phyloP scores from a whole-genome alignment of 2,113 vertebrate species.

The Sminthopsis crassicaudata region DNA sequence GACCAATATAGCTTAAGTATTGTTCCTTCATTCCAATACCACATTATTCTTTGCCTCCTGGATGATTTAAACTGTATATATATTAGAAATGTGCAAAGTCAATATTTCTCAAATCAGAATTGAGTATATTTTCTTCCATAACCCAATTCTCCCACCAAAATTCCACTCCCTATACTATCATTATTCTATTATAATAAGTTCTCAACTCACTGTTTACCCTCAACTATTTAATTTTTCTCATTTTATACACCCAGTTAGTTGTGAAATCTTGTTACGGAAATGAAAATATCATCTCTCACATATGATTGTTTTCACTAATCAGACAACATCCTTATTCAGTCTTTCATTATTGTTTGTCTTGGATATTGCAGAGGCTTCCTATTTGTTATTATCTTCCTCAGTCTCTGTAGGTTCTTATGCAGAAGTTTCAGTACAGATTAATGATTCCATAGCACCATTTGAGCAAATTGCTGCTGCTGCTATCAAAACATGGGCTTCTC shows the following conservation, averaged over 20 bases:
- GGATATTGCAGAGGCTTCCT: neutral
- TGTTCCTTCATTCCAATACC: neutral
- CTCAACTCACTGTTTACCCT: neutral
- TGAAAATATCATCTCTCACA: neutral
- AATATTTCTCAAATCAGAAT: neutral
- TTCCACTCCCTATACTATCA: neutral
- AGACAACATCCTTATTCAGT: neutral
- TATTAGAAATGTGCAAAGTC: neutral
- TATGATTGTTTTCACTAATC: neutral
- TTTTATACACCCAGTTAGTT: neutral
- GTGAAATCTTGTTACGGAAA: neutral
- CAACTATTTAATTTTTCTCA: neutral
- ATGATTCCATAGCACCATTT: no score
- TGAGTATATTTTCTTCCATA: neutral
- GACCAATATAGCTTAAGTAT: neutral
- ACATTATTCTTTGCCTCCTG: neutral
- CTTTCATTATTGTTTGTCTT: neutral
- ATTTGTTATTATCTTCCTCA: neutral
- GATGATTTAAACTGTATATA: neutral
- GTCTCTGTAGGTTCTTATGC: no score
- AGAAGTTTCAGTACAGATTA: no score
- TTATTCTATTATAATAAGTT: neutral
- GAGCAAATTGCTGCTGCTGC: no score
- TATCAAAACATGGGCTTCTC: no score
- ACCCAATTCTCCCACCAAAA: neutral